Base-by-base conservation (phyloP, 2,113 vertebrate genomes). In the Cinclus cinclus region DNA sequence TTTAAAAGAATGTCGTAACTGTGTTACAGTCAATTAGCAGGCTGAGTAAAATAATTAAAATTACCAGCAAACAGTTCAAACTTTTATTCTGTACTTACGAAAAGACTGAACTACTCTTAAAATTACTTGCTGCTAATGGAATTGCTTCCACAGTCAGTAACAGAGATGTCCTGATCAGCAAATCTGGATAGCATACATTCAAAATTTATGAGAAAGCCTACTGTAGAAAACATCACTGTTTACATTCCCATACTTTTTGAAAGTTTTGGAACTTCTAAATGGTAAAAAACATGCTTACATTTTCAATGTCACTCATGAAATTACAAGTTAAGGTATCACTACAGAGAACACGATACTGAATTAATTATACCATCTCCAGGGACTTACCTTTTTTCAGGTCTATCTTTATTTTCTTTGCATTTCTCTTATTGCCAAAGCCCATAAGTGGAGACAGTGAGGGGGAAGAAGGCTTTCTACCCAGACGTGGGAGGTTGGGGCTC, bases 311-410 rank as follows among this genome's bases (percentile, higher is more conserved):
- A 65, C 11, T 46, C 6, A 0, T 25, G 79, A 19, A 80, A 39
- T 46, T 76, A 58, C 49, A 92, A 83, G 28, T 39, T 68, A 68
- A 50, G 16, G 9, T 28, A 78, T 59, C 42, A 35, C 22, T 25
- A 59, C 1, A 83, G 28, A 62, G 35, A 90, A 63, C 13, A 21
- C 2, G 11, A 73, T 31, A 44, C 6, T 9, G 2, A 87, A 74
- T 73, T 49, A 73, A 78, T 16, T 4, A 37, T 4, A 56, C 23
- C 0, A 49, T 31, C 24, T 52, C 13, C 56, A 52, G 53, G 96
- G 70, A 92, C 94, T 87, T 97, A 99, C 99, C 99, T 98, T 99
- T 99, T 96, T 98, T 99, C 70, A 99, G 98, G 93, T 99, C 99
- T 70, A 99, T 99, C 97, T 98, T 98, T 93, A 99, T 97, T 97